These are phyloP conservation scores for Helleia helle DNA, from an alignment of 2,888 invertebrate genomes.

Conservation along the genomic window DNA sequence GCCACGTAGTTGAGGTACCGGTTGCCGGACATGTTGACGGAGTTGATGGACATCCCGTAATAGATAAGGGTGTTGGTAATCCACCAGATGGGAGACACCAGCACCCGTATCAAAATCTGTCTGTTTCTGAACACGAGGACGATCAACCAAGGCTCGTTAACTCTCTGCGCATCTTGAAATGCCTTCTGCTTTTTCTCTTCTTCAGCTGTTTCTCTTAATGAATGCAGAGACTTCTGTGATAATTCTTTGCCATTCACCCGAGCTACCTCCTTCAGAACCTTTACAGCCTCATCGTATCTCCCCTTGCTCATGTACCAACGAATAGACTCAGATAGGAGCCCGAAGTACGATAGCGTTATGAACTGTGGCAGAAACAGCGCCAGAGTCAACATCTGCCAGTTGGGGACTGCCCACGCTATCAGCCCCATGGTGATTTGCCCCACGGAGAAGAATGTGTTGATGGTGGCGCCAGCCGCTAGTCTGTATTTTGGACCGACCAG, in stretches of 20 bases:
- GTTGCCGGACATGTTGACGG: conserved; percentile 78
- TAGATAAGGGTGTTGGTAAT: conserved; percentile 81
- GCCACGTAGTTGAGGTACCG: conserved; percentile 79
- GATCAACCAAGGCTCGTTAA: conserved; percentile 41
- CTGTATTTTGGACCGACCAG: conserved; percentile 81
- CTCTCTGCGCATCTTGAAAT: conserved; percentile 7
- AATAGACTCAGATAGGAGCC: conserved; percentile 80
- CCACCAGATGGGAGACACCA: conserved; percentile 79
- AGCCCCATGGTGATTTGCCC: conserved; percentile 79
- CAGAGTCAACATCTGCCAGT: conserved; percentile 80
- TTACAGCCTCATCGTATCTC: conserved; percentile 76
- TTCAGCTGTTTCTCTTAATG: conserved; percentile 29
- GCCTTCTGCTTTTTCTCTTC: conserved; percentile 18
- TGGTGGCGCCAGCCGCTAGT: conserved; percentile 78
- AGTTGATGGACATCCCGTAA: conserved; percentile 81
- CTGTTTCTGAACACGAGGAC: conserved; percentile 39
- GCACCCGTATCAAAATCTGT: conserved; percentile 33
- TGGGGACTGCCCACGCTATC: conserved; percentile 77
- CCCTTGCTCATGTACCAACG: conserved; percentile 84
- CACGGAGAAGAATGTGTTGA: conserved; percentile 79
- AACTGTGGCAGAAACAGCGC: conserved; percentile 79
- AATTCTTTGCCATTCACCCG: conserved; percentile 64
- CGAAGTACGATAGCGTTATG: conserved; percentile 76
- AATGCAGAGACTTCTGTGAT: conserved; percentile 37
- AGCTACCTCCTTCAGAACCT: conserved; percentile 75